A percentile compares a stretch with the other conserved stretches of the same genome.
phyloP scores from a whole-genome alignment of 2,888 invertebrate species.

The Eupithecia exiguata region DNA sequence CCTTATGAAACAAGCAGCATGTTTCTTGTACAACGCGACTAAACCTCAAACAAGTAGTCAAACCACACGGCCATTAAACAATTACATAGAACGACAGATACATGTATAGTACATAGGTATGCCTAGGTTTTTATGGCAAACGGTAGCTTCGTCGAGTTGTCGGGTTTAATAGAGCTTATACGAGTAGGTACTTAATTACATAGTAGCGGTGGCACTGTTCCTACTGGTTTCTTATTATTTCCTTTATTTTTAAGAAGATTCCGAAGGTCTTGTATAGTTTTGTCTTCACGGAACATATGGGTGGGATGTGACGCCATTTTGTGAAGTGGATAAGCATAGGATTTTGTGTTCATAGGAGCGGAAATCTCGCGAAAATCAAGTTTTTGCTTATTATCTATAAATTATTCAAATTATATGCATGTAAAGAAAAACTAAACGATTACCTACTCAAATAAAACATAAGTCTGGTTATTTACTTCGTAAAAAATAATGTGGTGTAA shows the following conservation, averaged over 20 bases:
- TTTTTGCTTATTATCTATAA: no score
- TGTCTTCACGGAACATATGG: background rate
- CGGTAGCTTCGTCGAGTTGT: constrained; percentile 12
- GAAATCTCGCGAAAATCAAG: no score
- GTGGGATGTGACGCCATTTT: no score
- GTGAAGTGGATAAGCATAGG: no score
- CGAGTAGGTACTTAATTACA: constrained; percentile 4
- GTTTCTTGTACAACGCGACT: constrained; percentile 7
- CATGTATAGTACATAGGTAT: constrained; percentile 5
- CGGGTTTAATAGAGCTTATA: constrained; percentile 19
- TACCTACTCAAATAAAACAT: no score
- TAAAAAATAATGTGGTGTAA: no score
- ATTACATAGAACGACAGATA: constrained; percentile 8
- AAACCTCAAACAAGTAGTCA: constrained; percentile 14
- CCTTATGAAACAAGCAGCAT: background rate
- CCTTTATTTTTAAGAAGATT: background rate
- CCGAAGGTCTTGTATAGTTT: background rate
- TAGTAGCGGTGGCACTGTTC: background rate
- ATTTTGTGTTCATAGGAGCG: no score
- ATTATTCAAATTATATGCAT: no score
- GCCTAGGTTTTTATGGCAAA: constrained; percentile 8
- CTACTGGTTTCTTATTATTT: background rate
- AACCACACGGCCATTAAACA: constrained; percentile 15
- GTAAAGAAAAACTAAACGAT: no score
- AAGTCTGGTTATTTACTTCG: no score